These are phyloP conservation scores for Origma solitaria DNA, from an alignment of 2,113 vertebrate species.

Conservation along the genomic window DNA sequence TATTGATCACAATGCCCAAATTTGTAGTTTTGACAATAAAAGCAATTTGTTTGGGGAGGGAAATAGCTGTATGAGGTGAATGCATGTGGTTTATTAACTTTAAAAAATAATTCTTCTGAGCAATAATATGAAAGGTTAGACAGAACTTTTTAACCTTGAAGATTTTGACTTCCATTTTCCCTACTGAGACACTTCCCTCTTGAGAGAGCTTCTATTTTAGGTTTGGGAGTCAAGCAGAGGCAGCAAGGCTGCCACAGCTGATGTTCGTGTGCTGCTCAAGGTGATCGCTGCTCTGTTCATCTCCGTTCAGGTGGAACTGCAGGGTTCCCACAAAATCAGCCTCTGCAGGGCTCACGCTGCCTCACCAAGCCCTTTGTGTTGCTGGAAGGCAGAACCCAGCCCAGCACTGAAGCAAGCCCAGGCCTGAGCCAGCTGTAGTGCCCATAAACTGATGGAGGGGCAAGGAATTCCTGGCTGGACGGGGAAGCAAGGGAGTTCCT, in stretches of 20 bases:
- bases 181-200: neutral
- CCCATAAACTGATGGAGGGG: neutral
- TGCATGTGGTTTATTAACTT: conserved; percentile 23
- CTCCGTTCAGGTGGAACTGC: neutral
- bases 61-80: neutral
- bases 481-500: neutral
- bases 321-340: neutral
- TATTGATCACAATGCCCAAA: conserved; percentile 55
- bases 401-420: too few species aligned
- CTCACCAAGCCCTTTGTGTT: neutral
- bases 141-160: conserved; percentile 1
- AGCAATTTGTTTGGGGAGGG: conserved; percentile 58
- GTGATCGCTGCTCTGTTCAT: accelerated
- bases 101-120: neutral
- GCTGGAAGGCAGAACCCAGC: neutral
- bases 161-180: neutral
- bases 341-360: neutral
- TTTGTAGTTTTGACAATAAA: conserved; percentile 68
- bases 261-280: neutral
- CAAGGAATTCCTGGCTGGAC: neutral
- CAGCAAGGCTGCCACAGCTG: neutral
- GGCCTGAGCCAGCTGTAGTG: accelerated
- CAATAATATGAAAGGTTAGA: neutral
- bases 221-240: neutral
- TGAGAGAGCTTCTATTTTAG: neutral